Percentiles rank a stretch among this genome's conserved stretches.
Conservation (phyloP, 1,140 invertebrate species). For the Platorchestia sp. region DNA sequence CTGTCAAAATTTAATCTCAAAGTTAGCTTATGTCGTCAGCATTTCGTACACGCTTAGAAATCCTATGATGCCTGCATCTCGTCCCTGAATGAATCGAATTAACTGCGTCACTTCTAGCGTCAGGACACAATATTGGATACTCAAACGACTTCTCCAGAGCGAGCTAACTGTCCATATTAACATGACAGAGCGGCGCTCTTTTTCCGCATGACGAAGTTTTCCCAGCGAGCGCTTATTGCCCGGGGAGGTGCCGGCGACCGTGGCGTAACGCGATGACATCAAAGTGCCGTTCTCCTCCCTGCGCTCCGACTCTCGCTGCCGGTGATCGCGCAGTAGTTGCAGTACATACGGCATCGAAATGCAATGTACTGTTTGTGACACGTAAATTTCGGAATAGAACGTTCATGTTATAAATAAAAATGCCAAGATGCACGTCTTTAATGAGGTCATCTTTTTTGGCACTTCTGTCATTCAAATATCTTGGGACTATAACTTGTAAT, state of each 20-base stretch:
- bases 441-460: background rate
- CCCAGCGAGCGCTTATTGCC: background rate
- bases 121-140: background rate
- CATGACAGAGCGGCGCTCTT: background rate
- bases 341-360: background rate
- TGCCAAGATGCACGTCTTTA: background rate
- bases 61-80: background rate
- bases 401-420: background rate
- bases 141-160: background rate
- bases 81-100: background rate
- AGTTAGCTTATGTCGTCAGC: too few relatives aligned
- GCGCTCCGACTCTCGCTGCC: background rate
- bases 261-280: background rate
- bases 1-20: too few relatives aligned
- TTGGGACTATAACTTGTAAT: too few relatives aligned
- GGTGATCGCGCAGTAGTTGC: background rate
- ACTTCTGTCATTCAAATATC: too few relatives aligned
- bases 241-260: too few relatives aligned
- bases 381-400: background rate
- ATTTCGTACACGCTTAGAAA: background rate
- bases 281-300: background rate
- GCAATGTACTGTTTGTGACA: background rate
- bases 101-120: background rate
- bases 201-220: background rate
- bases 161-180: background rate